phyloP scores from a whole-genome alignment of 2,888 invertebrate genomes.

The Pandemis heparana region DNA sequence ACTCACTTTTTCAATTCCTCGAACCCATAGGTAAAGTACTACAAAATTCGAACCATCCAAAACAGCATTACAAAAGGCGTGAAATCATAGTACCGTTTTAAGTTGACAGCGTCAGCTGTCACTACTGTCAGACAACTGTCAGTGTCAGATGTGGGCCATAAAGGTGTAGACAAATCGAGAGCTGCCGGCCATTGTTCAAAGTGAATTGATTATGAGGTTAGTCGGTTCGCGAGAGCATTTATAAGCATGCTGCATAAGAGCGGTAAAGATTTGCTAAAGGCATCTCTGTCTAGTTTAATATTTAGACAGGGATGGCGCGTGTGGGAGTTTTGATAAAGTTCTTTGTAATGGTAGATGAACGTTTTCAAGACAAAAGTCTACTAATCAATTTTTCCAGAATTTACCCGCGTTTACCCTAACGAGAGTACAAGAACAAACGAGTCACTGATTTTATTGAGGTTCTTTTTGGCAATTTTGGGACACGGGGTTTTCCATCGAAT shows the following conservation, averaged over 20 bases:
- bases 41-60: slow-evolving; percentile 1
- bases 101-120: slow-evolving; percentile 33
- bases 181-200: slow-evolving; percentile 36
- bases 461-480: too few relatives aligned
- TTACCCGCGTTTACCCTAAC: too few relatives aligned
- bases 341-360: too few relatives aligned
- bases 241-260: neutral
- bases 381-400: too few relatives aligned
- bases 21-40: neutral
- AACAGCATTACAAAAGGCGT: slow-evolving; percentile 28
- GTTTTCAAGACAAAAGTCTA: too few relatives aligned
- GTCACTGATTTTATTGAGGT: too few relatives aligned
- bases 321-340: too few relatives aligned
- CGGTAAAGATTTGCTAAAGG: neutral
- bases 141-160: slow-evolving; percentile 37
- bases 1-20: too few relatives aligned
- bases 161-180: slow-evolving; percentile 35
- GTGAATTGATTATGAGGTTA: slow-evolving; percentile 40
- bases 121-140: slow-evolving; percentile 42
- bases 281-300: neutral
- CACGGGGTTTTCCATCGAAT: too few relatives aligned
- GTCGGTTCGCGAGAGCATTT: slow-evolving; percentile 1
- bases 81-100: slow-evolving; percentile 17
- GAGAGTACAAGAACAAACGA: too few relatives aligned
- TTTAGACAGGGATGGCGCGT: neutral